A percentile compares a stretch with the other conserved stretches of the same genome.
phyloP scores from a whole-genome alignment of 2,888 invertebrate genomes.

The Chaetoderma sp. region DNA sequence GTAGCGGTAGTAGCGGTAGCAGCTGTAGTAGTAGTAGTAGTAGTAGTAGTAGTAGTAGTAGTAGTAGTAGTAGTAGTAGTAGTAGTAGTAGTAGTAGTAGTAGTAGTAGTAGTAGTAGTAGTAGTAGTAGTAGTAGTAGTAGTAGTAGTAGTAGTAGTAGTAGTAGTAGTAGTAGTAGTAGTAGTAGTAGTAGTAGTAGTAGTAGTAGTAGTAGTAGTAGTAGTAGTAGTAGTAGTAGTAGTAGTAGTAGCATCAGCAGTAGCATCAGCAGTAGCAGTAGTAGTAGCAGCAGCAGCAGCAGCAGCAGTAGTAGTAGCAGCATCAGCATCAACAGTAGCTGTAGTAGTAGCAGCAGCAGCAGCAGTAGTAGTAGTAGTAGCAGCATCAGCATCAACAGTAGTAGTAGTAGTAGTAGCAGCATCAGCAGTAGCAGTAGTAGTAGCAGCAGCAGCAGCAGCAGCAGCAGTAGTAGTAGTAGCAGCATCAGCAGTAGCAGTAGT shows the following conservation, averaged over 20 bases:
- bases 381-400: too few relatives aligned
- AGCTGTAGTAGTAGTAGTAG: not conserved
- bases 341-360: not conserved
- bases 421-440: too few relatives aligned
- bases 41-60: not conserved
- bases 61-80: not conserved
- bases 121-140: conserved; percentile 6
- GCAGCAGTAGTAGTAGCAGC: conserved; percentile 11
- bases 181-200: conserved; percentile 3
- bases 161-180: conserved; percentile 7
- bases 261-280: too few relatives aligned
- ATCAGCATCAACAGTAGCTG: too few relatives aligned
- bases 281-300: too few relatives aligned
- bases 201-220: not conserved
- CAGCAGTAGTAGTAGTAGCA: too few relatives aligned
- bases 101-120: conserved; percentile 3
- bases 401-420: too few relatives aligned
- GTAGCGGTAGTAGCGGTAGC: not conserved
- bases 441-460: too few relatives aligned
- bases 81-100: conserved; percentile 9
- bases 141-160: conserved; percentile 6
- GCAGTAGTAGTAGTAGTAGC: not conserved
- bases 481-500: too few relatives aligned
- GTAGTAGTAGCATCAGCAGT: too few relatives aligned
- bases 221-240: conserved; percentile 12